Conservation (phyloP, 2,888 invertebrate species). For the Cylindroiulus punctatus region DNA sequence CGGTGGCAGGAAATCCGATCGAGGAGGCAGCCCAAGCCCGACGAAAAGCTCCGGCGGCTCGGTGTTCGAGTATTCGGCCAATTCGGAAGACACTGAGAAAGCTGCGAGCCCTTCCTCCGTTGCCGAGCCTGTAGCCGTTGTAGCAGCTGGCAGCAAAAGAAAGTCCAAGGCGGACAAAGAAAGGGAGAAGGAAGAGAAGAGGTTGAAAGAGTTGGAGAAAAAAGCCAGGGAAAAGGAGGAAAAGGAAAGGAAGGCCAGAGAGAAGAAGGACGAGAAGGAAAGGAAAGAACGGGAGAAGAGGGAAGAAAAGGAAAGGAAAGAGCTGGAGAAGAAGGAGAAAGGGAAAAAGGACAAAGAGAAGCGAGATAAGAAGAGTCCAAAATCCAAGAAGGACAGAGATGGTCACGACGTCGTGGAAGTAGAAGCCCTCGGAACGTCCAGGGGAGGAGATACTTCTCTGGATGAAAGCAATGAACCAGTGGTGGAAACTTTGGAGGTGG, state of each 20-base stretch:
- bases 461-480: conserved; percentile 50
- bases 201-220: conserved; percentile 43
- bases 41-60: conserved; percentile 55
- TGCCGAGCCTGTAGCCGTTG: not conserved
- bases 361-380: conserved; percentile 62
- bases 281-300: conserved; percentile 55
- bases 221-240: conserved; percentile 40
- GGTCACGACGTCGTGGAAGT: conserved; percentile 69
- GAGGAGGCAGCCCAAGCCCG: conserved; percentile 54
- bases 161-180: conserved; percentile 50
- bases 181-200: conserved; percentile 8
- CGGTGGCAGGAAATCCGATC: conserved; percentile 11
- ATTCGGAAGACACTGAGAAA: conserved; percentile 50
- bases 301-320: conserved; percentile 57
- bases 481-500: not conserved
- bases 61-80: conserved; percentile 52
- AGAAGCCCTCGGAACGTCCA: conserved; percentile 71
- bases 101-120: not conserved
- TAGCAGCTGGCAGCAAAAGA: not conserved
- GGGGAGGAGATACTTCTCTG: conserved; percentile 11
- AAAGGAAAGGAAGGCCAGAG: conserved; percentile 46
- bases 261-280: conserved; percentile 57
- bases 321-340: conserved; percentile 60
- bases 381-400: conserved; percentile 65
- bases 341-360: conserved; percentile 62